phyloP scores from a whole-genome alignment of 2,888 invertebrate genomes.

The Microplitis deprimator region DNA sequence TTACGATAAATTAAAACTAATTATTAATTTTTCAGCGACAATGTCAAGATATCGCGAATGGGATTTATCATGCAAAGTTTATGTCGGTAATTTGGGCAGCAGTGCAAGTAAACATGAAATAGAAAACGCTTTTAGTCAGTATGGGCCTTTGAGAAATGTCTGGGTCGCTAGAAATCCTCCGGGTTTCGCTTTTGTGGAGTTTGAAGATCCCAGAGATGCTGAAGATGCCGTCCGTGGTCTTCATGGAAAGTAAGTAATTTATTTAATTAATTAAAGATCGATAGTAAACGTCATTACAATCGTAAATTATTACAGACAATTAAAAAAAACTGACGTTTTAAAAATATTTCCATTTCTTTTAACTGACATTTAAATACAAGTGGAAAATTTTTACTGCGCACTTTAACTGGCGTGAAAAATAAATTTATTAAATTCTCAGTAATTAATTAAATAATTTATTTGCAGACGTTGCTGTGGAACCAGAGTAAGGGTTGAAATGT shows the following conservation, averaged over 20 bases:
- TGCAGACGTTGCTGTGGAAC: slow-evolving; percentile 89
- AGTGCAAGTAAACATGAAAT: slow-evolving; percentile 92
- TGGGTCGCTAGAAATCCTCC: slow-evolving; percentile 96
- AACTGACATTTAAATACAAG: too few relatives aligned
- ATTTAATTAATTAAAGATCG: background rate
- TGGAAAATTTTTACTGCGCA: too few relatives aligned
- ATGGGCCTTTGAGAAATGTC: slow-evolving; percentile 90
- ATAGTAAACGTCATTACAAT: background rate
- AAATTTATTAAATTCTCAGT: background rate
- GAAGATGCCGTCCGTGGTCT: slow-evolving; percentile 88
- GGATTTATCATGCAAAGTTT: slow-evolving; percentile 92
- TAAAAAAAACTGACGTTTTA: background rate
- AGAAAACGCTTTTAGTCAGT: slow-evolving; percentile 89
- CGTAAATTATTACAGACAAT: background rate
- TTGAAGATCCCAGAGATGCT: slow-evolving; percentile 91
- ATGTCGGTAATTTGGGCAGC: slow-evolving; percentile 92
- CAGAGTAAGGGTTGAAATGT: slow-evolving; percentile 93
- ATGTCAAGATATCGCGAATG: slow-evolving; percentile 87
- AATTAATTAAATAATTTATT: slow-evolving; percentile 41
- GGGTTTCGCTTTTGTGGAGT: slow-evolving; percentile 92
- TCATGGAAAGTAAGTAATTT: slow-evolving; percentile 82
- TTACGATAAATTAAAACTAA: too few relatives aligned
- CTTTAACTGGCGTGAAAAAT: background rate
- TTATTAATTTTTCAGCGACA: background rate
- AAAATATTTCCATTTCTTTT: background rate